Base-by-base conservation (phyloP, 2,888 invertebrate genomes). In the Eupithecia inturbata region DNA sequence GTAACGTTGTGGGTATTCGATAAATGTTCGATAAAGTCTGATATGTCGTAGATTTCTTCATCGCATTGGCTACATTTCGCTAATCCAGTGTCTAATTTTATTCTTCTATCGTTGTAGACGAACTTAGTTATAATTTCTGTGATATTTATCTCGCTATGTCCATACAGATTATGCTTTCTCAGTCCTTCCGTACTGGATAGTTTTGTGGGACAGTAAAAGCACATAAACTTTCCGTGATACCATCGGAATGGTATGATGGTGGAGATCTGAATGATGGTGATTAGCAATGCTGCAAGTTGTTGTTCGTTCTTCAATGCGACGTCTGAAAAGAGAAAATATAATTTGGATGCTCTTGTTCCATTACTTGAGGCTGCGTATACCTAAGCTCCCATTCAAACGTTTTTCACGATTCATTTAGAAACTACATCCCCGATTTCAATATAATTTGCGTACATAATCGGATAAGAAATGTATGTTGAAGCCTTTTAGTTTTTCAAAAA, bases 161-260 rank as follows among this genome's bases (percentile, higher is more conserved):
- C 84, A 4, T 79, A 77, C 0, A 71, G 69, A 0, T 84, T 84
- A 67, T 89, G 89, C 6, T 82, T 74, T 71, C 81, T 85, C 6
- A 87, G 74, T 57, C 80, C 77, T 1, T 80, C 79, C 33, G 82
- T 81, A 16, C 83, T 82, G 16, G 77, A 69, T 72, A 87, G 87
- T 0, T 78, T 74, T 0, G 78, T 74, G 41, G 82, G 78, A 68
- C 88, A 88, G 76, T 81, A 85, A 73, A 87, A 87, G 45, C 88
- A 88, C 82, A 84, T 82, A 70, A 81, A 88, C 67, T 84, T 86
- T 19, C 83, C 84, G 0, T 78, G 77, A 49, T 79, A 81, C 86
- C 88, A 87, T 39, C 84, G 81, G 70, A 88, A 88, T 0, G 87
- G 87, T 68, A 84, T 79, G 5, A 85, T 82, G 0, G 86, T 86